phyloP scores from a whole-genome alignment of 1,140 invertebrate species.

The Calliphora vicina region DNA sequence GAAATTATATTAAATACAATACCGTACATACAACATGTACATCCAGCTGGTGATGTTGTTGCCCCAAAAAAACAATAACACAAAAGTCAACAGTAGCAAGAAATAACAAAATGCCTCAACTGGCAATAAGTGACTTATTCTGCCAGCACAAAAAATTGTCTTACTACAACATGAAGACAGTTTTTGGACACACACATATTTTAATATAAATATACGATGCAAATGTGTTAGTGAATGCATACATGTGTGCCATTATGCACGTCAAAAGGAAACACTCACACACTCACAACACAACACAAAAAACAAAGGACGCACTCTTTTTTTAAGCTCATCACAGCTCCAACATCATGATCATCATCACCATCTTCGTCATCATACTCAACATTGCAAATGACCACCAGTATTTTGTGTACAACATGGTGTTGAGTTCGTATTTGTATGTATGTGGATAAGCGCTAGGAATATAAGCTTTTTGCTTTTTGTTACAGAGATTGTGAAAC shows the following conservation, averaged over 20 bases:
- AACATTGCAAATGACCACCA: slow-evolving; percentile 23
- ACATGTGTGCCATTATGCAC: background rate
- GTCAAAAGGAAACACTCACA: background rate
- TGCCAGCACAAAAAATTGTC: background rate
- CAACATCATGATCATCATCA: background rate
- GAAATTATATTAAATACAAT: background rate
- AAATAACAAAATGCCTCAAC: slow-evolving; percentile 13
- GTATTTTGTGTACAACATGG: background rate
- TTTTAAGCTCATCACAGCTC: background rate
- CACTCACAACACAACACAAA: background rate
- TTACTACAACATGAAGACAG: background rate
- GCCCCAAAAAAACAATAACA: background rate
- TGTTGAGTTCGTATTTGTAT: background rate
- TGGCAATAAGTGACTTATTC: slow-evolving; percentile 1
- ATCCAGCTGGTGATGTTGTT: background rate
- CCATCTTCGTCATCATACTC: background rate
- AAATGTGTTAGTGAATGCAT: background rate
- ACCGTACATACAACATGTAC: background rate
- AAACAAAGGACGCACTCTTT: background rate
- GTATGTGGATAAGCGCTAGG: background rate
- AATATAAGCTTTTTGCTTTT: slow-evolving; percentile 27
- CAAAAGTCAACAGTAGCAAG: background rate
- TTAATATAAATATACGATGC: background rate
- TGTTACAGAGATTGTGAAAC: slow-evolving; percentile 11
- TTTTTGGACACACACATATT: background rate